Evolutionary conservation across 2,888 invertebrate genomes (phyloP).

Genomic region (Aphodius granarius): DNA sequence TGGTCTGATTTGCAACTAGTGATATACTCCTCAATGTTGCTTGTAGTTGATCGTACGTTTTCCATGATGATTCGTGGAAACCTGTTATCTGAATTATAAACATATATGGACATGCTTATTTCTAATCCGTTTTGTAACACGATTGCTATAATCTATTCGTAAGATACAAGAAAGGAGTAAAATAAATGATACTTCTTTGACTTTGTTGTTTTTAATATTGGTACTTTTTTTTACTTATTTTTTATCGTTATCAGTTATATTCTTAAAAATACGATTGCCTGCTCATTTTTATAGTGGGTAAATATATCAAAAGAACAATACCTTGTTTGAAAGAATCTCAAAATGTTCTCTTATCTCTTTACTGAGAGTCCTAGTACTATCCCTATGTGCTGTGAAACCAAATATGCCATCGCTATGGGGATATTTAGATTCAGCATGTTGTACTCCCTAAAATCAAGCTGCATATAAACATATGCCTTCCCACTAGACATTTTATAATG

Average conservation of each 20-base stretch:
- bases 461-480: too few relatives aligned
- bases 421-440: neutral
- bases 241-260: too few relatives aligned
- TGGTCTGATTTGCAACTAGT: conserved; percentile 40
- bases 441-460: neutral
- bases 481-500: too few relatives aligned
- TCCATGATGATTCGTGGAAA: conserved; percentile 25
- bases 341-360: conserved; percentile 43
- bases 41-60: conserved; percentile 33
- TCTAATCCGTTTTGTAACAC: too few relatives aligned
- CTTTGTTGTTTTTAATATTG: too few relatives aligned
- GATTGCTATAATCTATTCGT: too few relatives aligned
- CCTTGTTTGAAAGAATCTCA: conserved; percentile 47
- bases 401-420: neutral
- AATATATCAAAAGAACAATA: conserved; percentile 24
- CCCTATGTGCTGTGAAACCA: neutral
- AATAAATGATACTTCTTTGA: too few relatives aligned
- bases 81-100: conserved; percentile 22
- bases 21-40: conserved; percentile 36
- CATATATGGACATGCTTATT: neutral
- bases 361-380: conserved; percentile 30
- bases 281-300: too few relatives aligned
- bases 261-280: too few relatives aligned
- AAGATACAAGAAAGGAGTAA: too few relatives aligned
- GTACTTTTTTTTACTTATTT: too few relatives aligned